Base-by-base conservation (phyloP, 2,797 vertebrate genomes). In the Chaetophractus vellerosus region DNA sequence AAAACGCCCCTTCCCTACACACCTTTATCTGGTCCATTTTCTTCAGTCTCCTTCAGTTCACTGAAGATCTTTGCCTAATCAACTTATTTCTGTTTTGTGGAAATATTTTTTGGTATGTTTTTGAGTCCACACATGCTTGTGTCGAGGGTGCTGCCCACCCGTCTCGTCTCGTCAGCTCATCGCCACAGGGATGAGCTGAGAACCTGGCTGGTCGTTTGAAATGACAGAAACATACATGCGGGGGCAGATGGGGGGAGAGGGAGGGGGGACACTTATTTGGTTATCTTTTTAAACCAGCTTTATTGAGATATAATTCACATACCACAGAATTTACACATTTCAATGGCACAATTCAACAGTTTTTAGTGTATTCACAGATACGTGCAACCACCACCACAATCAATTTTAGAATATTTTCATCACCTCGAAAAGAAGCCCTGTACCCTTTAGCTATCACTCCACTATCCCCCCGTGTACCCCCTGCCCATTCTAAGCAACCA, bases 301-400 rank as follows among this genome's bases (percentile, higher is more conserved):
- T 75, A 68, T 31, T 48, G 55, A 78, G 64, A 19, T 19, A 28
- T 50, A 50, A 87, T 79, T 59, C 81, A n/a, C 9, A 75, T n/a
- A 28, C 52, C 31, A 26, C 36, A 79, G 6, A 55, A 66, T 79
- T 75, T 21, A 74, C 16, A n/a, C 59, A 88, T n/a, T 59, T 38
- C 63, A 93, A 64, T 12, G 75, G 6, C 23, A 92, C 28, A 24
- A 45, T 57, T 74, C 74, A 59, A 18, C 33, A 36, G 10, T 33
- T 72, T 87, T 78, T 82, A 86, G 36, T 63, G 28, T 85, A 86
- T 8, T 68, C 71, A 74, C 18, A 82, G 57, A 76, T 45, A 45
- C 10, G 6, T 36, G 14, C 36, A 76, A 81, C 38, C 38, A 33
- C 74, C 41, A 74, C 59, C 2, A 63, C 31, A 33, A 38, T 59